A percentile compares a stretch with the other conserved stretches of the same genome.
phyloP scores from a whole-genome alignment of 2,113 vertebrate genomes.

The Pseudonaja textilis region DNA sequence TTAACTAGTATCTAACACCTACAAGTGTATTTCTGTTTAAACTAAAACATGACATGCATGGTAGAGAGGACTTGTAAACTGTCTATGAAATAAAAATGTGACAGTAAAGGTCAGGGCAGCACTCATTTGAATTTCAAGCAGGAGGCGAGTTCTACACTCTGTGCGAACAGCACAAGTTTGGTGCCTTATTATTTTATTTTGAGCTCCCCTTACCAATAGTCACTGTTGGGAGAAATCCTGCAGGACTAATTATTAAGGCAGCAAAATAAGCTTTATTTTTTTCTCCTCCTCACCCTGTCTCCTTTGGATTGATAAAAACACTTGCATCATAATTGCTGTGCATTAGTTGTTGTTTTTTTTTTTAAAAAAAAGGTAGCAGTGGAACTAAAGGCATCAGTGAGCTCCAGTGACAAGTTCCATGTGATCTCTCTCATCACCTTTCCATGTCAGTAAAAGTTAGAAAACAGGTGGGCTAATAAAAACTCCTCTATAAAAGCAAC shows the following conservation, averaged over 20 bases:
- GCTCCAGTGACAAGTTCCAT: conserved; percentile 27
- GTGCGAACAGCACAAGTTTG: conserved; percentile 29
- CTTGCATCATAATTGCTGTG: conserved; percentile 58
- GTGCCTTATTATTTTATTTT: conserved; percentile 45
- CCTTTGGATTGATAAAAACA: conserved; percentile 34
- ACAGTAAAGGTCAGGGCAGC: conserved; percentile 78
- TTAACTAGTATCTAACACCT: conserved; percentile 82
- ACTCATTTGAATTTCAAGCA: conserved; percentile 81
- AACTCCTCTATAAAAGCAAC: conserved; percentile 49
- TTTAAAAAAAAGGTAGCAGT: neutral
- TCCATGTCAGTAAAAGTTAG: conserved; percentile 36
- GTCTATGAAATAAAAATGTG: conserved; percentile 78
- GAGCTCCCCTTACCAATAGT: conserved; percentile 59
- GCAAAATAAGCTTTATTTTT: conserved; percentile 73
- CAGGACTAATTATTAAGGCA: conserved; percentile 78
- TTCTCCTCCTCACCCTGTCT: conserved; percentile 28
- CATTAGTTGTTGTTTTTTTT: conserved; percentile 38
- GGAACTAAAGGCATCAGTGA: conserved; percentile 37
- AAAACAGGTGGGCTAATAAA: conserved; percentile 60
- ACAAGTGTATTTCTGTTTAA: conserved; percentile 80
- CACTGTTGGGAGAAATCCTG: conserved; percentile 72
- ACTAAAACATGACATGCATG: conserved; percentile 83
- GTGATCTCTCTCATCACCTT: conserved; percentile 34
- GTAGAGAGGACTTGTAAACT: conserved; percentile 81
- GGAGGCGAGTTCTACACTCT: conserved; percentile 53